A percentile compares a stretch with the other conserved stretches of the same genome.
phyloP scores from a whole-genome alignment of 2,797 vertebrate genomes.

The Characodon lateralis region DNA sequence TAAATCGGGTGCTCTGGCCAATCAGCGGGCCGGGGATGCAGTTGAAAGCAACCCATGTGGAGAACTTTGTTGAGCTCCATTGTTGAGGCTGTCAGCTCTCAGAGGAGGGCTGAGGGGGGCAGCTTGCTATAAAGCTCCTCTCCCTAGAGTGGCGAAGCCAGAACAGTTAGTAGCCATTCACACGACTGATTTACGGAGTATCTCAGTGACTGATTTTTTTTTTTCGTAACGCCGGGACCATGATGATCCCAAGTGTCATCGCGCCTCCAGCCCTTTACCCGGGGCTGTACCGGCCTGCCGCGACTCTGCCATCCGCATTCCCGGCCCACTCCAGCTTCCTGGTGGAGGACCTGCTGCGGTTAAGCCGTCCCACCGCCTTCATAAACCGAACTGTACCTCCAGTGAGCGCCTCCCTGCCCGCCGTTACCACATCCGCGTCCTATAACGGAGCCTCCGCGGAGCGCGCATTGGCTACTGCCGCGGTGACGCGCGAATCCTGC shows the following conservation, averaged over 20 bases:
- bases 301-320: conserved; percentile 87
- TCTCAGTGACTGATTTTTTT: conserved; percentile 36
- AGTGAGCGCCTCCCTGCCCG: conserved; percentile 78
- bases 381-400: conserved; percentile 79
- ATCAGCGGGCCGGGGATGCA: conserved; percentile 83
- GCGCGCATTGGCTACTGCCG: conserved; percentile 41
- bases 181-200: conserved; percentile 75
- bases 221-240: conserved; percentile 67
- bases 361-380: conserved; percentile 87
- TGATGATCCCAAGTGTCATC: conserved; percentile 96
- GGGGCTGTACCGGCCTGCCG: conserved; percentile 88
- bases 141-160: conserved; percentile 72
- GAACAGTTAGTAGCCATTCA: conserved; percentile 77
- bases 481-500: conserved; percentile 77
- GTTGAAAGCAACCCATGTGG: conserved; percentile 91
- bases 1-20: conserved; percentile 91
- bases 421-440: conserved; percentile 72
- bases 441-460: conserved; percentile 66
- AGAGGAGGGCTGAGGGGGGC: conserved; percentile 77
- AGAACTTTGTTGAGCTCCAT: conserved; percentile 94
- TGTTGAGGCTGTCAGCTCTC: conserved; percentile 92
- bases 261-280: conserved; percentile 91
- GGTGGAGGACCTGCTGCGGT: conserved; percentile 94
- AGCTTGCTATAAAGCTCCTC: conserved; percentile 88
- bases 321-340: conserved; percentile 89